Evolutionary conservation across 1,140 invertebrate genomes (phyloP), one percentile per base, ranked within the genome.

Genomic region (Sycobia sp.): DNA sequence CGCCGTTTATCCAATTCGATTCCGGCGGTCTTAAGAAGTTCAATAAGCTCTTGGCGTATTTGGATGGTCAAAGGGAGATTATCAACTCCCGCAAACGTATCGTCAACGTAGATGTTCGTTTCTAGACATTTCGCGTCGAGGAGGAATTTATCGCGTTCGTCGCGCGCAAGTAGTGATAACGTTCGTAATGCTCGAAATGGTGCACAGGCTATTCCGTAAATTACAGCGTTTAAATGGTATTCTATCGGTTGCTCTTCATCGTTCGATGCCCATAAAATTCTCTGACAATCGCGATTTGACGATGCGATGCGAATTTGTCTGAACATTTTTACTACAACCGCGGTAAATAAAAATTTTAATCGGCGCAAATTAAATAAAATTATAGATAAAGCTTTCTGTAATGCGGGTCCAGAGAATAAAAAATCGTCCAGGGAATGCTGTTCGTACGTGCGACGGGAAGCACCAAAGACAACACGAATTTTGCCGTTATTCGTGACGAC

Each of bases 301-400:
- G 54, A 20, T 32, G 59, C 38, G 1, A 74, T 43, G 27, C 8
- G 27, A 7, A 84, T 72, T 58, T 79, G 77, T 13, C 81, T 49
- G 62, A 81, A 85, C 80, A 83, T 83, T 60, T 81, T 75, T 27
- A 67, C 56, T 4, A 82, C 73, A 59, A 84, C 82, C 4, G 73
- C 75, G 11, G 46, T 51, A 18, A 76, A 68, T 0, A 59, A 66
- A 29, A 67, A 60, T 3, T 18, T 41, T 49, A 70, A 58, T 4
- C 16, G 54, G 41, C 61, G 27, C 61, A 50, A 62, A 13, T 55
- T 34, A 4, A 55, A 4, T 23, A 62, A 16, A 13, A 55, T 32
- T 1, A 47, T 36, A 13, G 22, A 3, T 4, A 74, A 23, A 27
- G 73, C 70, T 22, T 32, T 65, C 38, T 76, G 71, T n/a, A n/a